Base-by-base conservation (phyloP, 2,888 invertebrate species). In the Nephrotoma appendiculata region DNA sequence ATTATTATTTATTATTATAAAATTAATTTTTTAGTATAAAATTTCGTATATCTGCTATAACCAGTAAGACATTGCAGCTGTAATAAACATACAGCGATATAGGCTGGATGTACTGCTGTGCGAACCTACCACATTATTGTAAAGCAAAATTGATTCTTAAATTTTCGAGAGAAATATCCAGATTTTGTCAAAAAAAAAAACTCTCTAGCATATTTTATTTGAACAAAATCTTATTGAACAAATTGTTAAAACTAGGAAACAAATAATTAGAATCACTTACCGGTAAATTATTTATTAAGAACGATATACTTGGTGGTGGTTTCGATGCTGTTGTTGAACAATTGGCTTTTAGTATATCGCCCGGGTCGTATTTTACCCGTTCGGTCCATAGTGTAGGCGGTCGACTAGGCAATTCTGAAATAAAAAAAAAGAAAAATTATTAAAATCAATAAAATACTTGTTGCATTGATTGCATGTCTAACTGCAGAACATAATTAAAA, bases 311-410 rank as follows among this genome's bases (percentile, higher is more conserved):
- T 86, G 95, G 94, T 42, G 94, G 93, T 0, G 96, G 96, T 87
- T 94, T 93, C 87, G 96, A 95, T 12, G 94, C 94, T 11, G 94
- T 94, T 12, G 95, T 94, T 11, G 95, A 94, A 91, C 96, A 96
- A 92, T 96, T 96, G 87, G 95, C 95, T 88, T 93, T 92, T 88
- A 96, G 92, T 86, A 93, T 92, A 89, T 96, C 95, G 19, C 95
- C 95, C 0, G 94, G 94, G 89, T 94, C 94, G 91, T 95, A 94
- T 89, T 95, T 94, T 88, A 94, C 94, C 88, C 94, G 93, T 89
- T 94, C 94, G 11, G 95, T 94, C 89, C 93, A 93, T 89, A 96
- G 94, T 88, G 92, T 92, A 71, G 95, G 96, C 85, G 94, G 93
- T 86, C 93, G 92, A 87, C 94, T 93, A 31, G 95, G 95, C 57